These are phyloP conservation scores for Molossus molossus DNA, from an alignment of 2,797 vertebrate genomes.

Conservation along the genomic window DNA sequence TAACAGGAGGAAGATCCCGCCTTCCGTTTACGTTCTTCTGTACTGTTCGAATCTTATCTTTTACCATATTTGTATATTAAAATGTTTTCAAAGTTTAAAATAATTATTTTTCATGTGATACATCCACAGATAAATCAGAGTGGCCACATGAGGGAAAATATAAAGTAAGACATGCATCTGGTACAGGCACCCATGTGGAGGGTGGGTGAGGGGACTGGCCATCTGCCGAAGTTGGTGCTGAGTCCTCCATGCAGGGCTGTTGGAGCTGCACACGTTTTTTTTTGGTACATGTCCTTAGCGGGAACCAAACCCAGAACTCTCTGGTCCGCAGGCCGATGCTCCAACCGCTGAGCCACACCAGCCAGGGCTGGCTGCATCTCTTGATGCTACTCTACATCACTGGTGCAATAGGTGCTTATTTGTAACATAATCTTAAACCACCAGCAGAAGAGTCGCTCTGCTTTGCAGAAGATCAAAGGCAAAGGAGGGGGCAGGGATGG, in stretches of 20 bases:
- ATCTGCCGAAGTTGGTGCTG: neutral
- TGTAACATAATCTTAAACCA: neutral
- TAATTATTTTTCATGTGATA: slow-evolving; percentile 45
- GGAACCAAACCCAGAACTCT: too few species aligned
- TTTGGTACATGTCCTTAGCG: too few species aligned
- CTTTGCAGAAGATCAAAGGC: neutral
- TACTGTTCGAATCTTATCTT: neutral
- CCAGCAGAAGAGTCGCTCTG: neutral
- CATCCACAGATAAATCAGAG: slow-evolving; percentile 33
- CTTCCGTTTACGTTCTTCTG: slow-evolving; percentile 29
- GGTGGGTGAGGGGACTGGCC: neutral
- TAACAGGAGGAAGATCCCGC: neutral
- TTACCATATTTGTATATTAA: slow-evolving; percentile 57
- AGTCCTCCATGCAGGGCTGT: neutral
- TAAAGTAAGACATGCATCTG: slow-evolving; percentile 50
- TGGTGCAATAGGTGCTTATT: neutral
- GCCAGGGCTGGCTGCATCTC: neutral
- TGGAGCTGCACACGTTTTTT: neutral
- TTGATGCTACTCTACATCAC: slow-evolving; percentile 31
- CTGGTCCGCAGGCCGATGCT: too few species aligned
- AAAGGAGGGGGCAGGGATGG: neutral
- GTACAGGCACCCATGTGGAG: slow-evolving; percentile 19
- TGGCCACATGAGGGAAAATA: slow-evolving; percentile 45
- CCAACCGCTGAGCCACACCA: too few species aligned
- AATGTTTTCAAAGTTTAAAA: slow-evolving; percentile 62